phyloP scores from a whole-genome alignment of 2,113 vertebrate species.

The Pterocles orientalis region DNA sequence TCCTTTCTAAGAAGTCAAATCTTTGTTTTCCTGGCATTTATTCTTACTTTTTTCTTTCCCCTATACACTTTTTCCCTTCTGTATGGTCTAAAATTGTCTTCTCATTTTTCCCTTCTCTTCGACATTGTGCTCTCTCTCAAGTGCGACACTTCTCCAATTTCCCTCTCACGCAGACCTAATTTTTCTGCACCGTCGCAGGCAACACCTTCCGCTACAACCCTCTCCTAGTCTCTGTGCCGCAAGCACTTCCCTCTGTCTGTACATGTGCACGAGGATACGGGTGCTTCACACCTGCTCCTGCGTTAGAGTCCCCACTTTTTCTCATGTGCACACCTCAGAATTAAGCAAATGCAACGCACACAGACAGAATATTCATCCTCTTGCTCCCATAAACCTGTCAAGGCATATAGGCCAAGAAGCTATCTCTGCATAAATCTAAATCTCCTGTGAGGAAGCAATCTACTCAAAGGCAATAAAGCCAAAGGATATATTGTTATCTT shows the following conservation, averaged over 20 bases:
- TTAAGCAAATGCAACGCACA: slow-evolving; percentile 39
- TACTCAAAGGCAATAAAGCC: slow-evolving; percentile 65
- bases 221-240: neutral
- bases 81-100: neutral
- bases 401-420: slow-evolving; percentile 53
- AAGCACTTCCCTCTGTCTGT: neutral
- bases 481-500: slow-evolving; percentile 65
- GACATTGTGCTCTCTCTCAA: neutral
- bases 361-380: slow-evolving; percentile 49
- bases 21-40: slow-evolving; percentile 36
- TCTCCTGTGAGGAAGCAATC: slow-evolving; percentile 62
- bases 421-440: slow-evolving; percentile 62
- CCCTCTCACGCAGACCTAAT: neutral
- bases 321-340: slow-evolving; percentile 52
- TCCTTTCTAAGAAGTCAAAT: slow-evolving; percentile 46
- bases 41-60: neutral
- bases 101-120: neutral
- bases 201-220: neutral
- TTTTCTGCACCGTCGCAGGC: neutral
- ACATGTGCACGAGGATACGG: neutral
- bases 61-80: neutral
- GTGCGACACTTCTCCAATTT: neutral
- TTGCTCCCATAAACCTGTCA: slow-evolving; percentile 60
- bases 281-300: slow-evolving; percentile 6
- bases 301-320: neutral